Base-by-base conservation (phyloP, 2,797 vertebrate genomes). In the Megaceryle alcyon region DNA sequence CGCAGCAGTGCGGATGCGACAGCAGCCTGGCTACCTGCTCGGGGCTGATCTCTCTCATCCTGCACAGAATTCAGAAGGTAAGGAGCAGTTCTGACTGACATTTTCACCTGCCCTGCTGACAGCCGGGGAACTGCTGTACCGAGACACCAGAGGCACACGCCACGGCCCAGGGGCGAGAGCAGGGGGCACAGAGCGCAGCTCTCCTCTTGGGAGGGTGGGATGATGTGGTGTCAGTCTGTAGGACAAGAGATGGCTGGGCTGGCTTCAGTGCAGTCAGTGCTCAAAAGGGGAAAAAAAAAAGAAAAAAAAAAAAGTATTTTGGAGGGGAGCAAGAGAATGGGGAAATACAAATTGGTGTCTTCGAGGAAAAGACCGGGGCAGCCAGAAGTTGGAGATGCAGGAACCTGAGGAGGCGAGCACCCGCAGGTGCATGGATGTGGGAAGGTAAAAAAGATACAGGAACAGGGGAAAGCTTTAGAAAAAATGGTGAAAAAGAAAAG, bases 1-100 rank as follows among this genome's bases (percentile, higher is more conserved):
- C 0, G 2, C 48, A 51, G 64, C 51, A 1, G 23, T 0, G n/a
- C 4, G 20, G 87, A 44, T 0, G 10, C 4, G 8, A 10, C 1
- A 23, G 37, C 31, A 23, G 75, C 3, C 71, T 49, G 89, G 81
- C 76, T 73, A 56, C 71, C 3, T 8, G 14, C 82, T 60, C 25
- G 0, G 68, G 68, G 7, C 6, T n/a, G 51, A 6, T 66, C 53
- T 31, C 46, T 31, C 78, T 53, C 82, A 61, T 56, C 79, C 93
- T 83, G 53, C 63, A 56, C 10, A 2, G 73, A 54, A 69, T 49
- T 64, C 66, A 16, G 7, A 44, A 20, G 35, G 57, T 20, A 10
- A 71, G 57, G 57, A 75, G 63, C 10, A 9, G n/a, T 14, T 73
- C 78, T 10, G 31, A 31, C 4, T 25, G 28, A 11, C 8, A 1